phyloP scores from a whole-genome alignment of 2,888 invertebrate genomes.

The Flexamia atlantica region DNA sequence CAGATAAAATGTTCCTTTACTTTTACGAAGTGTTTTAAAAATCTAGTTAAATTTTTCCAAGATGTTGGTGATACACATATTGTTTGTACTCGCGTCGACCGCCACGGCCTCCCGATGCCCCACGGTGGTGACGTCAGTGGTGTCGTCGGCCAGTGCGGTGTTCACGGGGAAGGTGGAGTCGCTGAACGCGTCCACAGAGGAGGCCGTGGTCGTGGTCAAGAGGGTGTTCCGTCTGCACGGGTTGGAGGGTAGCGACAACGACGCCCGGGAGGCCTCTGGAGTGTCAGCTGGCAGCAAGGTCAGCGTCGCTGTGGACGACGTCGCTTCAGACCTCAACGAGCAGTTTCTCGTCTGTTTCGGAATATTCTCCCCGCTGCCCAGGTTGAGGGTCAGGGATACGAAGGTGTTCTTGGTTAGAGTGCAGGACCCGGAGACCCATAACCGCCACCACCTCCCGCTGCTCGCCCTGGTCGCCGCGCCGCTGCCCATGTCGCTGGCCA shows the following conservation, averaged over 20 bases:
- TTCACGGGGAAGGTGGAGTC: slow-evolving; percentile 60
- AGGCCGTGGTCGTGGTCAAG: slow-evolving; percentile 34
- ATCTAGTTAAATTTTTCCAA: background rate
- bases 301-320: slow-evolving; percentile 13
- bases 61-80: background rate
- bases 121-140: slow-evolving; percentile 9
- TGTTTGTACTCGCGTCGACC: background rate
- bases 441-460: background rate
- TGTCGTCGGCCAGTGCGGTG: slow-evolving; percentile 49
- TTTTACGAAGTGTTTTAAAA: no score
- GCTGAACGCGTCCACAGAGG: slow-evolving; percentile 38
- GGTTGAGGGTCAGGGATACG: slow-evolving; percentile 52
- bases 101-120: background rate
- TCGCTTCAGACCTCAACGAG: background rate
- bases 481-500: slow-evolving; percentile 77
- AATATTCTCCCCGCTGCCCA: slow-evolving; percentile 42
- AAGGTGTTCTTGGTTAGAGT: slow-evolving; percentile 53
- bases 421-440: slow-evolving; percentile 18
- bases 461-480: slow-evolving; percentile 75
- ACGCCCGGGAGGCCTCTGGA: background rate
- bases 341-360: slow-evolving; percentile 57
- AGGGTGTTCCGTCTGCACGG: slow-evolving; percentile 37
- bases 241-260: slow-evolving; percentile 36
- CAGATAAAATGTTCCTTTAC: no score
- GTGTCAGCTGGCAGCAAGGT: background rate